Evolutionary conservation across 2,797 vertebrate species (phyloP).

Genomic region (Salmo trutta): DNA sequence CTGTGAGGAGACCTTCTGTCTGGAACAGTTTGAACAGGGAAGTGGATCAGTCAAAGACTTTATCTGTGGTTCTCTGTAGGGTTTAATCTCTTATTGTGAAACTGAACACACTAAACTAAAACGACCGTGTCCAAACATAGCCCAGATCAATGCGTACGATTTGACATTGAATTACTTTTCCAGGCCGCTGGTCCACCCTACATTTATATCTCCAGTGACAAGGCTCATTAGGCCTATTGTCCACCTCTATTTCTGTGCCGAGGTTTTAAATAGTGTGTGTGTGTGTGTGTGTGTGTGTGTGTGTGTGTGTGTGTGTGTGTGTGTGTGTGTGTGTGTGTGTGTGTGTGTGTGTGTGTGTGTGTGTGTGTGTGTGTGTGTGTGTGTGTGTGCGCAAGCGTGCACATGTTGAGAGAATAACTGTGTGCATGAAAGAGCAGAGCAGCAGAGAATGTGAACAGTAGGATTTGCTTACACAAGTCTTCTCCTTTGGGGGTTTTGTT

Average conservation of each 20-base stretch:
- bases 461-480: slow-evolving; percentile 39
- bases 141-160: slow-evolving; percentile 46
- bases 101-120: slow-evolving; percentile 45
- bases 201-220: slow-evolving; percentile 43
- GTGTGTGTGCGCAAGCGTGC: rapidly evolving
- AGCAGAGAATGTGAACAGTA: slow-evolving; percentile 42
- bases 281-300: not conserved
- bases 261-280: not conserved
- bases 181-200: slow-evolving; percentile 24
- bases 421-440: slow-evolving; percentile 48
- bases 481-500: slow-evolving; percentile 17
- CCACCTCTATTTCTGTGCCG: slow-evolving; percentile 36
- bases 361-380: too few relatives aligned
- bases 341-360: not conserved
- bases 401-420: slow-evolving; percentile 35
- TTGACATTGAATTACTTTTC: slow-evolving; percentile 56
- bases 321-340: not conserved
- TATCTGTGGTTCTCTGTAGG: slow-evolving; percentile 36
- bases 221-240: slow-evolving; percentile 48
- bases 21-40: not conserved
- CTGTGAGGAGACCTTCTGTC: not conserved
- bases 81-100: slow-evolving; percentile 42
- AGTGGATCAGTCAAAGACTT: slow-evolving; percentile 46
- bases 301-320: too few relatives aligned
- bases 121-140: slow-evolving; percentile 41